A percentile compares a stretch with the other conserved stretches of the same genome.
phyloP scores from a whole-genome alignment of 2,113 vertebrate species.

The Hyla sarda region DNA sequence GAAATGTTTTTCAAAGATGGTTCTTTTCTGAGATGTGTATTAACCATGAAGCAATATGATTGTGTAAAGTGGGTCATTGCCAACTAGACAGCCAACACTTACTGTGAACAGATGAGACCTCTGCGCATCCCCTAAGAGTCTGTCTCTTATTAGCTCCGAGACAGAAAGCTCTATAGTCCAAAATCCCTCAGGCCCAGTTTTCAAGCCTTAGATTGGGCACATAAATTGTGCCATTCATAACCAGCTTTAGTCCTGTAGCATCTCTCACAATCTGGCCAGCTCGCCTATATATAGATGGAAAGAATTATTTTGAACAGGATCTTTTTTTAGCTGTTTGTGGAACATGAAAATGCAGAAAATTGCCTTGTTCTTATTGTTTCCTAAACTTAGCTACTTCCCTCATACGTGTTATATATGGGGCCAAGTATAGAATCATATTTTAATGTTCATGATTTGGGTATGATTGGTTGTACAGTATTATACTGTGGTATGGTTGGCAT shows the following conservation, averaged over 20 bases:
- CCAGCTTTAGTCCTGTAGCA: neutral
- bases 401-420: neutral
- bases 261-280: slow-evolving; percentile 4
- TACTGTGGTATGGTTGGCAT: neutral
- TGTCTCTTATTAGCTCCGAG: neutral
- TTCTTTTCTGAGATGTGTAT: neutral
- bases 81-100: neutral
- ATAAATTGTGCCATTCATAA: neutral
- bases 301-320: neutral
- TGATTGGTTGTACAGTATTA: slow-evolving; percentile 5
- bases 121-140: neutral
- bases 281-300: neutral
- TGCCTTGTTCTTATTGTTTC: neutral
- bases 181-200: no score
- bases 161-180: no score
- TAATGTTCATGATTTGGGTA: neutral
- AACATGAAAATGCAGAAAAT: neutral
- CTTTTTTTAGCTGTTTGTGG: neutral
- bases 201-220: neutral
- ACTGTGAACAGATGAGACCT: neutral
- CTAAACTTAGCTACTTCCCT: neutral
- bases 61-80: neutral
- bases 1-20: neutral
- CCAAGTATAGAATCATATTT: neutral
- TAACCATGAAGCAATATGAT: neutral